Evolutionary conservation across 2,797 vertebrate genomes (phyloP).

Genomic region (Odontamblyopus rebecca): DNA sequence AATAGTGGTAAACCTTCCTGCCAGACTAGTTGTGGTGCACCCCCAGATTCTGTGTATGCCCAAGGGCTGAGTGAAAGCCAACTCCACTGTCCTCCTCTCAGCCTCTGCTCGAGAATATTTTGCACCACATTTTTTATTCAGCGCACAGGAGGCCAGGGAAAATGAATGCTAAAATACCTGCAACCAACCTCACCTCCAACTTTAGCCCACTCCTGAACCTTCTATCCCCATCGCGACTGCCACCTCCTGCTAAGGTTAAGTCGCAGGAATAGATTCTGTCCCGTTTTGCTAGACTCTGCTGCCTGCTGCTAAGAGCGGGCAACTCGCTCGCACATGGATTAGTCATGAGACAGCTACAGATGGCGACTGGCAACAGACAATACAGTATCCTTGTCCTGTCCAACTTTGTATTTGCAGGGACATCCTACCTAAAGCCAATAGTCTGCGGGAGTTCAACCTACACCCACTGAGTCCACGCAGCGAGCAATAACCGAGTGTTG

Average conservation of each 20-base stretch:
- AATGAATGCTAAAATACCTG: constrained; percentile 45
- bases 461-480: constrained; percentile 39
- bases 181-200: background rate
- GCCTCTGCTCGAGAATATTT: constrained; percentile 66
- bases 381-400: constrained; percentile 49
- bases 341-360: constrained; percentile 73
- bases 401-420: constrained; percentile 62
- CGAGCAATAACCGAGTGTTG: constrained; percentile 32
- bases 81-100: constrained; percentile 63
- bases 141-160: constrained; percentile 54
- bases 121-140: constrained; percentile 68
- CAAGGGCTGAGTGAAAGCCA: constrained; percentile 64
- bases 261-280: constrained; percentile 50
- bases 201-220: background rate
- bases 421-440: constrained; percentile 56
- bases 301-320: constrained; percentile 64
- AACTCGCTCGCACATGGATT: constrained; percentile 68
- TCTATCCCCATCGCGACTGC: constrained; percentile 4
- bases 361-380: constrained; percentile 63
- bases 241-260: constrained; percentile 56
- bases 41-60: constrained; percentile 56
- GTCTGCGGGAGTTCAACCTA: constrained; percentile 13
- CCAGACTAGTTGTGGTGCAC: constrained; percentile 18
- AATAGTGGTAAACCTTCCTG: constrained; percentile 16
- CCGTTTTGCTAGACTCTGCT: constrained; percentile 36